Evolutionary conservation across 2,113 vertebrate species (phyloP).

Genomic region (Varanus komodoensis): DNA sequence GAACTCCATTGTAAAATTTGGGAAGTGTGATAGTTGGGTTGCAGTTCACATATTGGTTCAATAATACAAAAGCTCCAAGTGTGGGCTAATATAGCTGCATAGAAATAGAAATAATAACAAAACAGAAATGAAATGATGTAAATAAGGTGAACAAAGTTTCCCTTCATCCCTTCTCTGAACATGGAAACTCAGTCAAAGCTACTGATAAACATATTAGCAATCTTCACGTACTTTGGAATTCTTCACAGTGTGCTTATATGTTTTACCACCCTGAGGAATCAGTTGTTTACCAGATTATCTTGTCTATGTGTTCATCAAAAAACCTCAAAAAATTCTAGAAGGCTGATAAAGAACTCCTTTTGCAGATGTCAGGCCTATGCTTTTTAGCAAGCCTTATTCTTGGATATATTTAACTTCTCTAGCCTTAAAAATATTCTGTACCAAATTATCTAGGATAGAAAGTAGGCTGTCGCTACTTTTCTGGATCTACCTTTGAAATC

Average conservation of each 20-base stretch:
- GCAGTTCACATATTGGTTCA: no score
- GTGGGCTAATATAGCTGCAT: no score
- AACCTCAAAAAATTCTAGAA: no score
- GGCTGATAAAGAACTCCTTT: neutral
- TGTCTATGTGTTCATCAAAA: no score
- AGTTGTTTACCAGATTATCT: no score
- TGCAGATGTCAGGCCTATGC: neutral
- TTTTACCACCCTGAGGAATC: neutral
- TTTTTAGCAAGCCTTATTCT: neutral
- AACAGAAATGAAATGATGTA: no score
- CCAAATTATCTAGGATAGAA: neutral
- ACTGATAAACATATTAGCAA: neutral
- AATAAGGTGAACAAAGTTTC: no score
- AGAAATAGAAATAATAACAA: no score
- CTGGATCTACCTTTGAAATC: neutral
- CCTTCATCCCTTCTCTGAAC: no score
- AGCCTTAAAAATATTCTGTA: neutral
- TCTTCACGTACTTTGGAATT: neutral
- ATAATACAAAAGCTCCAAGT: no score
- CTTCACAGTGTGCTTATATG: neutral
- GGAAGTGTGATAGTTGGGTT: no score
- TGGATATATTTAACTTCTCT: neutral
- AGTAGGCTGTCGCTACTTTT: neutral
- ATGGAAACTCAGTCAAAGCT: neutral
- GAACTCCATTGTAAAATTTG: no score